Base-by-base conservation (phyloP, 2,797 vertebrate species). In the Hirundo rustica region DNA sequence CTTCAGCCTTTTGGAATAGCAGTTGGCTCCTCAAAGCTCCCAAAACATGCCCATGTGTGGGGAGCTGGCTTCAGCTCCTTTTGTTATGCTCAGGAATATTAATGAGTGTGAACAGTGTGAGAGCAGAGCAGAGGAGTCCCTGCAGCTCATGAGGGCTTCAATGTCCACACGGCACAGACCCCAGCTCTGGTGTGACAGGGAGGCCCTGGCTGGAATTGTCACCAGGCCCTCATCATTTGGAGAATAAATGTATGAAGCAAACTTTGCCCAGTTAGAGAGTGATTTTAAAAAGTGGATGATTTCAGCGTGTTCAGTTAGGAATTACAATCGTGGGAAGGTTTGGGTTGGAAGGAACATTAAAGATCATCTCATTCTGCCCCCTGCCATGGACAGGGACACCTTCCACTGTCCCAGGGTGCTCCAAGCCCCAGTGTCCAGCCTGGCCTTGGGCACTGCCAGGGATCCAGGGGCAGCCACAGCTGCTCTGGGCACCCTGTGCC, bases 391-490 rank as follows among this genome's bases (percentile, higher is more conserved):
- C 64, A 62, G 64, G 20, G 40, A 54, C n/a, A 30, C 25, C 10
- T 77, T 0, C 55, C 47, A 20, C 40, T 8, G 0, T 0, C 29
- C 55, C 72, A 68, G 64, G 27, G 0, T 16, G 16, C 54, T 76
- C n/a, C 27, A 38, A 84, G 32, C 71, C 26, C 16, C n/a, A n/a
- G n/a, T 0, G 0, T 21, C 36, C 62, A 36, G 0, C 45, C 47
- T 53, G 19, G n/a, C 47, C 48, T 54, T 54, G 64, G 73, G 1
- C 48, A 40, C 55, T 86, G 0, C 20, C 65, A 77, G 47, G 62
- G 62, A 76, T 53, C 18, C 77, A 67, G 62, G 27, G 19, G 27
- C 38, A 85, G 38, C n/a, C 54, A 27, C 47, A 67, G 53, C 62
- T 51, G 0, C 51, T 57, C 67, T 47, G 58, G 40, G 17, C 30